Conservation (phyloP, 2,888 invertebrate genomes). For the Trisateles emortualis region DNA sequence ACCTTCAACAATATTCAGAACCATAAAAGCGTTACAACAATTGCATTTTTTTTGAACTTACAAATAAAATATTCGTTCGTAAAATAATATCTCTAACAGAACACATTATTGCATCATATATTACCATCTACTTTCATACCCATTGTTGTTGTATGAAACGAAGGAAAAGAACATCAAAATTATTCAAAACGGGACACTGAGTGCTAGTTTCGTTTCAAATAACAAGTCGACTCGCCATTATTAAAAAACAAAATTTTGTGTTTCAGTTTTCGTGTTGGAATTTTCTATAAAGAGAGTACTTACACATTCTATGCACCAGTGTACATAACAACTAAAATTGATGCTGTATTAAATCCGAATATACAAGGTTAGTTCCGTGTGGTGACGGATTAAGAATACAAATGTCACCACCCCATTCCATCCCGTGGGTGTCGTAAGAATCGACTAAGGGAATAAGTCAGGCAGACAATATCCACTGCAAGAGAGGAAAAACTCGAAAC, state of each 20-base stretch:
- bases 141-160: constrained; percentile 12
- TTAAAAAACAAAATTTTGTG: constrained; percentile 8
- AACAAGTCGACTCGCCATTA: constrained; percentile 3
- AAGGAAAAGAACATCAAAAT: constrained; percentile 25
- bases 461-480: too few species aligned
- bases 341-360: too few species aligned
- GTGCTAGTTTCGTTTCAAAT: constrained; percentile 19
- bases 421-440: too few species aligned
- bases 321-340: too few species aligned
- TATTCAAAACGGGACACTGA: constrained; percentile 27
- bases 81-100: constrained; percentile 5
- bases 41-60: constrained; percentile 5
- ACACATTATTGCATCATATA: constrained; percentile 16
- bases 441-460: too few species aligned
- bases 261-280: background rate
- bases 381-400: too few species aligned
- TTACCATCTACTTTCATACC: constrained; percentile 24
- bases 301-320: background rate
- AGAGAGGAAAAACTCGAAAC: too few species aligned
- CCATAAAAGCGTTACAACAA: background rate
- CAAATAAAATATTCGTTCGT: constrained; percentile 22
- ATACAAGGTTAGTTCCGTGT: too few species aligned
- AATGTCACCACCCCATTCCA: too few species aligned
- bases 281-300: background rate
- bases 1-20: background rate